Conservation (phyloP, 2,888 invertebrate species). For the Gibbula magus region DNA sequence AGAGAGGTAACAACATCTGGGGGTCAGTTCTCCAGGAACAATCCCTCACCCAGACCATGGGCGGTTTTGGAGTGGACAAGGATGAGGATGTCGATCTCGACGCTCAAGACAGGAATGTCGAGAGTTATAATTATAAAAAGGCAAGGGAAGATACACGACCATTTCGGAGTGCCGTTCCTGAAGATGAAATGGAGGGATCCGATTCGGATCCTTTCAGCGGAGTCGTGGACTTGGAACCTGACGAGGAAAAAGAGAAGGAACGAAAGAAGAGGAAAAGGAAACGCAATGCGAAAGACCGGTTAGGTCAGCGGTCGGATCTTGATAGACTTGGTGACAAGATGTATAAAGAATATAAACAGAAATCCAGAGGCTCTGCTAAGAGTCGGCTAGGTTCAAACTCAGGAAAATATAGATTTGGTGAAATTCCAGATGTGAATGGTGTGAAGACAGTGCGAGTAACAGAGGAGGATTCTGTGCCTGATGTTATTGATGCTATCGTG, state of each 20-base stretch:
- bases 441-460: constrained; percentile 39
- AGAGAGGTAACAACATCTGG: constrained; percentile 87
- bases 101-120: constrained; percentile 53
- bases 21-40: constrained; percentile 84
- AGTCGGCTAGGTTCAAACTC: constrained; percentile 43
- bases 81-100: constrained; percentile 78
- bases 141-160: constrained; percentile 51
- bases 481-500: constrained; percentile 48
- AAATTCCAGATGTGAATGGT: too few relatives aligned
- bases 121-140: constrained; percentile 61
- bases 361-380: constrained; percentile 27
- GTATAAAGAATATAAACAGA: not conserved
- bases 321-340: not conserved
- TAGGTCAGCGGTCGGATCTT: constrained; percentile 30
- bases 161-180: constrained; percentile 17
- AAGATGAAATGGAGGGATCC: constrained; percentile 25
- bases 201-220: constrained; percentile 49
- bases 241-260: constrained; percentile 24
- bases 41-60: constrained; percentile 85
- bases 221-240: constrained; percentile 41
- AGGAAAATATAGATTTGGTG: constrained; percentile 27
- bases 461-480: constrained; percentile 42
- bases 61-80: constrained; percentile 82
- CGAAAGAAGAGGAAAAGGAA: constrained; percentile 37
- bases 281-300: constrained; percentile 32